A percentile compares a stretch with the other conserved stretches of the same genome.
These are phyloP conservation scores for Rotaria socialis DNA, from an alignment of 2,888 invertebrate species.

Conservation along the genomic window DNA sequence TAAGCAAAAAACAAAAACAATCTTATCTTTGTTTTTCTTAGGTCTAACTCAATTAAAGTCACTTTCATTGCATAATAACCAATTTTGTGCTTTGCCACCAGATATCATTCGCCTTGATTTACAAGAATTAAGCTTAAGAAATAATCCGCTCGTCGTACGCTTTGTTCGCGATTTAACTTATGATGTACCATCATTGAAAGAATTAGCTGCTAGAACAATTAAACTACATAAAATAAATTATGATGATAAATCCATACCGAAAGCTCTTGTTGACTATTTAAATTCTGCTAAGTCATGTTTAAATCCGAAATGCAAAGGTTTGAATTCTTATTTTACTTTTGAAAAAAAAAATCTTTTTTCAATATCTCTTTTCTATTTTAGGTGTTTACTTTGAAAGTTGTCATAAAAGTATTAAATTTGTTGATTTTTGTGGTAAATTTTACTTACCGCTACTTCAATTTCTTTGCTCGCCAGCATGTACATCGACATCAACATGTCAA, in stretches of 20 bases:
- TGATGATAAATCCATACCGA: conserved; percentile 70
- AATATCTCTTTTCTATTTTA: conserved; percentile 53
- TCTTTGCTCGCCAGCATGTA: conserved; percentile 79
- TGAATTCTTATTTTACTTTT: conserved; percentile 47
- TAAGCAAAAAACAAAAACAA: background rate
- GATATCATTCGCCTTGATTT: conserved; percentile 85
- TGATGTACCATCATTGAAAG: conserved; percentile 81
- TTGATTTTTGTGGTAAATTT: conserved; percentile 98
- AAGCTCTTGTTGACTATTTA: conserved; percentile 73
- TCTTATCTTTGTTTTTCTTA: background rate
- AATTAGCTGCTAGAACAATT: conserved; percentile 80
- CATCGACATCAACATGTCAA: conserved; percentile 49
- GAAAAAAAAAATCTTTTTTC: background rate
- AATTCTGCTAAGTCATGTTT: conserved; percentile 85
- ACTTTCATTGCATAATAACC: conserved; percentile 46
- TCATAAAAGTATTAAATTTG: conserved; percentile 95
- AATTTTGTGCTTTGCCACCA: conserved; percentile 71
- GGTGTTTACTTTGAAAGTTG: conserved; percentile 94
- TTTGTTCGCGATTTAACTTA: conserved; percentile 90
- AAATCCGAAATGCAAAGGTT: conserved; percentile 86
- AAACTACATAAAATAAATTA: conserved; percentile 72
- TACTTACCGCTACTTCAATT: conserved; percentile 86
- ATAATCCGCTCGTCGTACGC: conserved; percentile 84
- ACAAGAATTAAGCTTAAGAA: conserved; percentile 86
- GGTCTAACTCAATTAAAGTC: conserved; percentile 37